Evolutionary conservation across 2,888 invertebrate genomes (phyloP), one percentile per base, ranked within the genome.

Genomic region (Drosophila pseudotakahashii): DNA sequence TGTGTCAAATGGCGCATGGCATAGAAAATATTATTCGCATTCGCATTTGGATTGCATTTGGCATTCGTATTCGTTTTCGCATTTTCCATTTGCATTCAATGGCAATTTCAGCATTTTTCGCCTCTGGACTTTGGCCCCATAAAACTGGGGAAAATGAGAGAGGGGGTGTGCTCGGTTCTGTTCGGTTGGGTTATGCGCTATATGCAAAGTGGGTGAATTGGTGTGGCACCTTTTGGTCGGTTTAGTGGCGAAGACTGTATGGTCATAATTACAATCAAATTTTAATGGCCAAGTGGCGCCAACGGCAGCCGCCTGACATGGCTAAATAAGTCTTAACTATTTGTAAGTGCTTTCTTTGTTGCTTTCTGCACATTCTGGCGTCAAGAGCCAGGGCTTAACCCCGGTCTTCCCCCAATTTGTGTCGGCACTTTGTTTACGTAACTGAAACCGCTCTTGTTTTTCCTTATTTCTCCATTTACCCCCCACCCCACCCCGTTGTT

Each of bases 1-100:
- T 64, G 73, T 75, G 64, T 77, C 83, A 83, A 83, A 85, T 83
- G 83, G 85, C 70, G 85, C 82, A 77, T 79, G 78, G 82, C 81
- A 74, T 62, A 76, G 81, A 77, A 81, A 82, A 77, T 83, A 77
- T 72, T 77, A 50, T 70, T 61, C 69, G 61, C 71, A 60, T 73
- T 67, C 62, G 59, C 71, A 73, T 73, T 51, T 68, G 73, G 75
- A 53, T 71, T 70, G 75, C 51, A 11, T 23, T 52, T 39, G 13
- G 37, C 52, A 48, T 36, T 48, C 47, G 47, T 36, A 47, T n/a
- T 42, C 32, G 30, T 32, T 50, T 60, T 64, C 62, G 16, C 64
- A 64, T 64, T 66, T 63, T 50, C 48, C 58, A 70, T 69, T 66
- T 70, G 71, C 78, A 67, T 68, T 67, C 80, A 81, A 75, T 76